phyloP scores from a whole-genome alignment of 2,797 vertebrate species.

The Acanthis flammea region DNA sequence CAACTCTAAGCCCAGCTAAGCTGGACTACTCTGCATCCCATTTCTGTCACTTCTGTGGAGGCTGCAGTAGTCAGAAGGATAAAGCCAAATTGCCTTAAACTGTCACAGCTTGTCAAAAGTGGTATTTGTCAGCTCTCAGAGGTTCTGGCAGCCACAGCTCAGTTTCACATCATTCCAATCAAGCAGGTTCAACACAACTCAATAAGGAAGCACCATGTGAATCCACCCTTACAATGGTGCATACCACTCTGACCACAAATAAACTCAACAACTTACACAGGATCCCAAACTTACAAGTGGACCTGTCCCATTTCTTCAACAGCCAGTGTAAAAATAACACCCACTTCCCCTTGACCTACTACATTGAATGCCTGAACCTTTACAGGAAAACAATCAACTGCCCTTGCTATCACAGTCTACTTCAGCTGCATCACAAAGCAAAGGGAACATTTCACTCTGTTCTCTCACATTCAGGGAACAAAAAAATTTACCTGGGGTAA shows the following conservation, averaged over 20 bases:
- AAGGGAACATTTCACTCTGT: background rate
- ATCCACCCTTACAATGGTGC: background rate
- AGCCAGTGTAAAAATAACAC: background rate
- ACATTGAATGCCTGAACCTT: background rate
- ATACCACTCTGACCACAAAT: background rate
- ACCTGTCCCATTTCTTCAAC: background rate
- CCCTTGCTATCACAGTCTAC: background rate
- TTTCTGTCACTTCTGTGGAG: background rate
- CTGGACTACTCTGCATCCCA: background rate
- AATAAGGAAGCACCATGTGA: background rate
- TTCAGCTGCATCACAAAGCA: background rate
- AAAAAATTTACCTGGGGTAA: background rate
- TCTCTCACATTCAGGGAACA: background rate
- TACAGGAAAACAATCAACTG: background rate
- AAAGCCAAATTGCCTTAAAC: background rate
- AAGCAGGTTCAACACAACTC: background rate
- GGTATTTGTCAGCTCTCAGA: background rate
- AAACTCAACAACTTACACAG: background rate
- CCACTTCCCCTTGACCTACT: background rate
- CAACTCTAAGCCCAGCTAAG: background rate
- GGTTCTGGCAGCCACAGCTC: background rate
- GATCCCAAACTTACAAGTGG: background rate
- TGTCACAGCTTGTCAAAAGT: background rate
- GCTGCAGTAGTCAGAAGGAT: background rate
- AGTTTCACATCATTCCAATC: background rate